Evolutionary conservation across 2,113 vertebrate genomes (phyloP).

Genomic region (Prinia subflava): DNA sequence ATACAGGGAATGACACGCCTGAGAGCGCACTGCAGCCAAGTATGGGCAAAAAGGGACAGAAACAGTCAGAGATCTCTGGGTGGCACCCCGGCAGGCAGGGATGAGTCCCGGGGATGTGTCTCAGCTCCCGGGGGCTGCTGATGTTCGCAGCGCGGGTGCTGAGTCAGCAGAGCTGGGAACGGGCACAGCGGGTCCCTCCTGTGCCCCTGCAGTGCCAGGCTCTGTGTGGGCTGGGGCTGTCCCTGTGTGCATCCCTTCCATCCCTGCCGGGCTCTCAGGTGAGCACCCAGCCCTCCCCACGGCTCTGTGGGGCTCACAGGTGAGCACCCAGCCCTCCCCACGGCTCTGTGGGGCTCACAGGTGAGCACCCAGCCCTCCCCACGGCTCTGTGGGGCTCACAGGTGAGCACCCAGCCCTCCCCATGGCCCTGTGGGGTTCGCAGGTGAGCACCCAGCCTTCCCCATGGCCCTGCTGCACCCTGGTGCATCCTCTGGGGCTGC

Average conservation of each 20-base stretch:
- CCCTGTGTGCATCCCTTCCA: too few species aligned
- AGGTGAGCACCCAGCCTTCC: background rate
- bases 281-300: background rate
- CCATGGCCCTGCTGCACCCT: fast-evolving
- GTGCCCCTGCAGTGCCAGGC: fast-evolving
- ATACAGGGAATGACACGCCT: background rate
- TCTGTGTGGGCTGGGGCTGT: fast-evolving
- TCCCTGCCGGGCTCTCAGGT: background rate
- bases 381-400: too few species aligned
- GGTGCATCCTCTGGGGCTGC: fast-evolving
- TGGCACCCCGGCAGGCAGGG: background rate
- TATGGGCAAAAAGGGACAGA: background rate
- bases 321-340: background rate
- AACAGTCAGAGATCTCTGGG: background rate
- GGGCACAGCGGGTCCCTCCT: background rate
- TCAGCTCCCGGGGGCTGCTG: background rate
- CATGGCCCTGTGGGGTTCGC: too few species aligned
- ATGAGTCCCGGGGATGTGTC: background rate
- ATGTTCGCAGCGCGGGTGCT: fast-evolving
- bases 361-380: background rate
- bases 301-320: background rate
- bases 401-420: background rate
- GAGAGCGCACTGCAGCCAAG: background rate
- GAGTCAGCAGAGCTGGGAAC: background rate
- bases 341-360: fast-evolving